Conservation (phyloP, 2,797 vertebrate species). For the Delichon dasypus region DNA sequence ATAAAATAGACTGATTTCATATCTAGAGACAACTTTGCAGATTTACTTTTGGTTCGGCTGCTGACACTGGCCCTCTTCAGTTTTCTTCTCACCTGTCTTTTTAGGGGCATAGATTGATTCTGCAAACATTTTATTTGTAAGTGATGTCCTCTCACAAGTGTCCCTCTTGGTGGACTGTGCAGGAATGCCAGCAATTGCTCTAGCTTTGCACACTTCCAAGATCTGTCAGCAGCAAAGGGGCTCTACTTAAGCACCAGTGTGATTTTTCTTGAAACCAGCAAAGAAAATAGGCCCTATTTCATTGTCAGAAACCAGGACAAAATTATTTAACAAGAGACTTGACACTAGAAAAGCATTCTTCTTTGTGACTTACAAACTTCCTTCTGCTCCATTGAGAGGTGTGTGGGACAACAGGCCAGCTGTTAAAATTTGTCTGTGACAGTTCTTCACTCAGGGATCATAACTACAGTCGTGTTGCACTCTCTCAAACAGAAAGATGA, state of each 20-base stretch:
- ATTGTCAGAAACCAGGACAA: neutral
- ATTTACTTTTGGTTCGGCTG: neutral
- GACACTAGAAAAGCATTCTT: neutral
- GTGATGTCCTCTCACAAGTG: neutral
- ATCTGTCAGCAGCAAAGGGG: neutral
- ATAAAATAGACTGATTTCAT: slow-evolving; percentile 17
- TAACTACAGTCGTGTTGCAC: neutral
- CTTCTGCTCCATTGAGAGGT: neutral
- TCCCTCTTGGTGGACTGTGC: neutral
- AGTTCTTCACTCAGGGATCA: neutral
- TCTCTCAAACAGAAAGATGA: neutral
- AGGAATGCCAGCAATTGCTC: neutral
- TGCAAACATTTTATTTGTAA: neutral
- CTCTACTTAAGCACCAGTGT: neutral
- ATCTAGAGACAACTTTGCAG: neutral
- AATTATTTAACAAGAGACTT: neutral
- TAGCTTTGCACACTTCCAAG: neutral
- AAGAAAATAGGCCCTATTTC: neutral
- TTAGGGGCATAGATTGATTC: neutral
- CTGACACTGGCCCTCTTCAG: neutral
- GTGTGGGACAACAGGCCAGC: neutral
- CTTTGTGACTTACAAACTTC: neutral
- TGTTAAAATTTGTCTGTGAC: neutral
- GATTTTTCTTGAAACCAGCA: neutral
- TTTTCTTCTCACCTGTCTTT: neutral